Base-by-base conservation (phyloP, 2,797 vertebrate species). In the Aselliscus stoliczkanus region DNA sequence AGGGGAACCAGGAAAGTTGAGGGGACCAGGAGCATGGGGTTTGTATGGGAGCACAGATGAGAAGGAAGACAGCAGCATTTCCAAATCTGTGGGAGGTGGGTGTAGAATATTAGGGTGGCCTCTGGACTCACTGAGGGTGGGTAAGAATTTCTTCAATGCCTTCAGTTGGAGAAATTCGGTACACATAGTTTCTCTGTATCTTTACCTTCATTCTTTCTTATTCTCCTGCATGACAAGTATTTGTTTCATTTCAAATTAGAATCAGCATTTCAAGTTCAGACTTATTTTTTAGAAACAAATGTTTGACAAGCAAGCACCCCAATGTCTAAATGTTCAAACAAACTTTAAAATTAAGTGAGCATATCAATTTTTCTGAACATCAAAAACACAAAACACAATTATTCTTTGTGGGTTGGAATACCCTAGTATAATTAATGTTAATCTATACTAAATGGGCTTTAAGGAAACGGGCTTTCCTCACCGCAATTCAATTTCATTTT, bases 401-500 rank as follows among this genome's bases (percentile, higher is more conserved):
- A 87, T 96, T 97, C 60, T 58, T 94, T 97, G 82, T 94, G 60
- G 84, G 73, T 95, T 93, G 73, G 87, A 3, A 0, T 94, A 92
- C 81, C 86, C 77, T 96, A 82, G 91, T 97, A 88, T 84, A 94
- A 97, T 97, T 97, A 98, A 92, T 56, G 77, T 96, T 95, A 95
- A 97, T 97, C 97, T 29, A 54, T 47, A 70, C 91, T 97, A 97
- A 98, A 97, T 97, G 96, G 80, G 37, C 82, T 97, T 87, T 37
- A 90, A 93, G 67, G 82, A 91, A 98, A 95, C 34, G 76, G 77
- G 27, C 37, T 97, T 98, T 98, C 96, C 86, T 92, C 31, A 44
- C 44, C 29, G 60, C 29, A 1, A 62, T 97, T 98, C 88, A 0
- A 1, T 97, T 98, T 97, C 89, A 88, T 96, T 94, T 96, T 65